Percentiles rank a stretch among this genome's conserved stretches.
Evolutionary conservation across 2,888 invertebrate species (phyloP).

Genomic region (Pherbina coryleti): DNA sequence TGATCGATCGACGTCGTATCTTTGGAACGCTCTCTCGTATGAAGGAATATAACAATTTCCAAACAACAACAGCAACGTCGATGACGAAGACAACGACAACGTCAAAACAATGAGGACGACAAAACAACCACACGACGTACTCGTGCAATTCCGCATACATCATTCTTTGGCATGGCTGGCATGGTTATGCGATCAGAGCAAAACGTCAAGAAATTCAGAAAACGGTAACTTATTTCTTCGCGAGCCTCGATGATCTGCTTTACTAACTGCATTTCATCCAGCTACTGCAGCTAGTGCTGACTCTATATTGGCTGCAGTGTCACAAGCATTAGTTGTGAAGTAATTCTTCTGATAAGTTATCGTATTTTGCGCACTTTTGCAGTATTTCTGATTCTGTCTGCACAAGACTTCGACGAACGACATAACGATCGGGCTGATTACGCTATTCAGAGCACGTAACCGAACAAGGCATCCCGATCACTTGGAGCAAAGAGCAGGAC

Average conservation of each 20-base stretch:
- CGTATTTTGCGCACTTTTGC: conserved; percentile 32
- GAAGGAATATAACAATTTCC: conserved; percentile 31
- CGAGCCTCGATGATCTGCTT: conserved; percentile 3
- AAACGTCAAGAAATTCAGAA: conserved; percentile 59
- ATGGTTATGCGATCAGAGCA: conserved; percentile 30
- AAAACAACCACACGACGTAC: conserved; percentile 34
- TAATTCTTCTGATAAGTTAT: conserved; percentile 44
- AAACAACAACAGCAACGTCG: conserved; percentile 41
- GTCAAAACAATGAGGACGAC: conserved; percentile 43
- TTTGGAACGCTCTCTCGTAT: conserved; percentile 13
- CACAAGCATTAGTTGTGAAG: conserved; percentile 42
- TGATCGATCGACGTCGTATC: conserved; percentile 54
- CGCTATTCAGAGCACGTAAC: conserved; percentile 62
- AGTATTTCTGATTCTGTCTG: conserved; percentile 41
- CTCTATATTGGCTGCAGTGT: conserved; percentile 32
- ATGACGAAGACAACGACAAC: conserved; percentile 54
- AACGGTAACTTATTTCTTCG: conserved; percentile 62
- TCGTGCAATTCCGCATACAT: conserved; percentile 33
- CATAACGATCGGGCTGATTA: conserved; percentile 45
- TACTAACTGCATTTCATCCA: not conserved
- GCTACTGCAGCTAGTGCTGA: conserved; percentile 15
- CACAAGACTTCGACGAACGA: conserved; percentile 32
- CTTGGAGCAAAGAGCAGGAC: conserved; percentile 47
- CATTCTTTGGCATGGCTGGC: conserved; percentile 19
- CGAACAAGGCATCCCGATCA: conserved; percentile 63